Conservation (phyloP, 2,113 vertebrate species). For the Corythaixoides concolor region DNA sequence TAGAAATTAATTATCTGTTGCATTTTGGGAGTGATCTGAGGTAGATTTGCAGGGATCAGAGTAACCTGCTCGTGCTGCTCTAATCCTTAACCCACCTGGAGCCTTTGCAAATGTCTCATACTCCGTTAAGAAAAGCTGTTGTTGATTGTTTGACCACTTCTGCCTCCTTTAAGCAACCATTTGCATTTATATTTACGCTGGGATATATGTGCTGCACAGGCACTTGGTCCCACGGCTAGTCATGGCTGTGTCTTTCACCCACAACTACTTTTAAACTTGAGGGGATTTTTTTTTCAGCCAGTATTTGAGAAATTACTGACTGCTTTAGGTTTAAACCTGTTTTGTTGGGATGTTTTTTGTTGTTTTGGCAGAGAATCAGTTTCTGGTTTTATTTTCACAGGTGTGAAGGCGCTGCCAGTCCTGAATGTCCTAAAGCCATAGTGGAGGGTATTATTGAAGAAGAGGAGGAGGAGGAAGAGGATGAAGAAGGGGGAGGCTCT, state of each 20-base stretch:
- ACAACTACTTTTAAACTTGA: not conserved
- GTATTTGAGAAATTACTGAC: not conserved
- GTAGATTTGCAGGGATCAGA: not conserved
- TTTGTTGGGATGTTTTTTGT: not conserved
- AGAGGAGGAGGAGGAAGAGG: conserved; percentile 91
- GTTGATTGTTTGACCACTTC: not conserved
- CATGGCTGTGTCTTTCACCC: not conserved
- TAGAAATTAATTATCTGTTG: not conserved
- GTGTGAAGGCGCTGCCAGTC: conserved; percentile 87
- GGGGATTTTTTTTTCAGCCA: not conserved
- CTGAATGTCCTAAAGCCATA: conserved; percentile 85
- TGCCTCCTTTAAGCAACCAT: not conserved
- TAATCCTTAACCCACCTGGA: not conserved
- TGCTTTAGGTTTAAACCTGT: not conserved
- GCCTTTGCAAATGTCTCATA: not conserved
- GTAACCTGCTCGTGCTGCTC: not conserved
- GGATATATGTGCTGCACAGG: not conserved
- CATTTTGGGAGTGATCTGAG: not conserved
- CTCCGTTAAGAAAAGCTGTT: not conserved
- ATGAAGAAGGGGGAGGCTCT: conserved; percentile 80
- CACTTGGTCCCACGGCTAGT: fast-evolving
- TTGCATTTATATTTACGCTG: not conserved
- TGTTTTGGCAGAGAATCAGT: not conserved
- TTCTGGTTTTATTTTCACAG: conserved; percentile 66
- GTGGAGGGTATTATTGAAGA: conserved; percentile 94